Conservation (phyloP, 1,140 invertebrate species). For the Listronotus oregonensis region DNA sequence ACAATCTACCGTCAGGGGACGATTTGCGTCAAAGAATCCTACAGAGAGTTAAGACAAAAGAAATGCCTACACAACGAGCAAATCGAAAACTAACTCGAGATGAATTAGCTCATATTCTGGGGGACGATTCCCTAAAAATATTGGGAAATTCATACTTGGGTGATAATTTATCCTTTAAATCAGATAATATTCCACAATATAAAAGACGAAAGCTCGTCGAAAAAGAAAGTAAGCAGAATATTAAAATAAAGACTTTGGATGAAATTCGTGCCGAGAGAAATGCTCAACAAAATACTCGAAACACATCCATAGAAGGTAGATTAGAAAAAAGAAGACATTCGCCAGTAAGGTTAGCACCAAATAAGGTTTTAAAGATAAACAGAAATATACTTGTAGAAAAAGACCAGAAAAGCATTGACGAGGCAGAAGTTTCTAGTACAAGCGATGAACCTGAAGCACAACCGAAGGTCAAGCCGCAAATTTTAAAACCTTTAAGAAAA, state of each 20-base stretch:
- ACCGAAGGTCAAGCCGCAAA: neutral
- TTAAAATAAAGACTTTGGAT: slow-evolving; percentile 54
- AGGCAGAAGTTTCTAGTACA: slow-evolving; percentile 46
- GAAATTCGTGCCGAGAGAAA: slow-evolving; percentile 51
- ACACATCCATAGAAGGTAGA: neutral
- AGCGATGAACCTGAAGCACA: slow-evolving; percentile 35
- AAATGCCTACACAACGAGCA: slow-evolving; percentile 20
- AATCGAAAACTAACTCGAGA: slow-evolving; percentile 28
- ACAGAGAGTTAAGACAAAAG: slow-evolving; percentile 24
- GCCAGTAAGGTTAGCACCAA: slow-evolving; percentile 4
- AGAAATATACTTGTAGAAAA: slow-evolving; percentile 23
- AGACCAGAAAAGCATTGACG: slow-evolving; percentile 20
- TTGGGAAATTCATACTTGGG: too few relatives aligned
- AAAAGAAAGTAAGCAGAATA: slow-evolving; percentile 34
- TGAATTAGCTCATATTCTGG: slow-evolving; percentile 19
- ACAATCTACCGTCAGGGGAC: slow-evolving; percentile 5
- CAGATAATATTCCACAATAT: neutral
- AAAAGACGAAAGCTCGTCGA: slow-evolving; percentile 29
- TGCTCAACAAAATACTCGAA: slow-evolving; percentile 1
- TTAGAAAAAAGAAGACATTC: slow-evolving; percentile 11
- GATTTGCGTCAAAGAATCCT: slow-evolving; percentile 41
- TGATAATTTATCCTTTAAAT: neutral
- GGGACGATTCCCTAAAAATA: neutral
- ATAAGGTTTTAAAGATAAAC: slow-evolving; percentile 1
- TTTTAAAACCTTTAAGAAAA: slow-evolving; percentile 17